Evolutionary conservation across 1,140 invertebrate genomes (phyloP).

Genomic region (Dendrolimus punctatus): DNA sequence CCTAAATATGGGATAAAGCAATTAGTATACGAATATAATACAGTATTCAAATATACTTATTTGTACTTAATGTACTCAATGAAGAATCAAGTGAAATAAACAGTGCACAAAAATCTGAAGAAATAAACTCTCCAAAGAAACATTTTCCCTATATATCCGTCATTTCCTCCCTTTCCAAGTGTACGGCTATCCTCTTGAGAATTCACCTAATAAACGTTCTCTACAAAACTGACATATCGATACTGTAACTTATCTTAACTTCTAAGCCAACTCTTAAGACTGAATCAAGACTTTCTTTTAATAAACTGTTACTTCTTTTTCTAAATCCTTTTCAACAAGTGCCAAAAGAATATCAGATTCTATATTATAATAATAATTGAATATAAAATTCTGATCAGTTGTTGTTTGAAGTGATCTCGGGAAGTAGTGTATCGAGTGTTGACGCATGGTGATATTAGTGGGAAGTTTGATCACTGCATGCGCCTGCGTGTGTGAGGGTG

Average conservation of each 20-base stretch:
- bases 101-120: neutral
- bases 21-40: neutral
- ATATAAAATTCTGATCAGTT: neutral
- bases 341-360: slow-evolving; percentile 17
- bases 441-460: slow-evolving; percentile 11
- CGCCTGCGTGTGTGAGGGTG: slow-evolving; percentile 18
- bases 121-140: neutral
- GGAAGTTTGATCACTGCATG: slow-evolving; percentile 1
- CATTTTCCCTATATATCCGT: slow-evolving; percentile 2
- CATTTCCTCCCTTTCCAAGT: slow-evolving; percentile 3
- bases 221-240: slow-evolving; percentile 47
- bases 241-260: slow-evolving; percentile 32
- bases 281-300: slow-evolving; percentile 35
- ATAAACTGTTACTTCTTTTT: slow-evolving; percentile 1
- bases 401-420: slow-evolving; percentile 4
- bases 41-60: neutral
- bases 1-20: slow-evolving; percentile 3
- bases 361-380: too few relatives aligned
- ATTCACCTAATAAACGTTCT: slow-evolving; percentile 10
- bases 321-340: slow-evolving; percentile 28
- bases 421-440: slow-evolving; percentile 3
- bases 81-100: neutral
- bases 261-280: slow-evolving; percentile 39
- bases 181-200: slow-evolving; percentile 7
- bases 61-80: too few relatives aligned